A percentile compares a stretch with the other conserved stretches of the same genome.
Evolutionary conservation across 2,113 vertebrate genomes (phyloP).

Genomic region (Melanostigma gelatinosum): DNA sequence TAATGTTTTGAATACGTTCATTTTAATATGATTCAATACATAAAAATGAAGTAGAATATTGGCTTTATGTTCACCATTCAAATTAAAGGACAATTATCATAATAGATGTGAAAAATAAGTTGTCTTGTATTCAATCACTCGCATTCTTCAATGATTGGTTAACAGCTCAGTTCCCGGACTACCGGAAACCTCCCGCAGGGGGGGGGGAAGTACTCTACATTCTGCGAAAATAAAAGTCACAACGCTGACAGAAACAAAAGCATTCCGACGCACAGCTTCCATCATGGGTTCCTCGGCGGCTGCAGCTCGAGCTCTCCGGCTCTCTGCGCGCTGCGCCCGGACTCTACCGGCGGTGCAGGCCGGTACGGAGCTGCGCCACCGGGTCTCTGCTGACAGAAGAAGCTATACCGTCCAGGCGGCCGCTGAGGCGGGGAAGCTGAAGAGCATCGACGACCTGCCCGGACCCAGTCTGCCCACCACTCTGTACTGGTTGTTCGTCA

Average conservation of each 20-base stretch:
- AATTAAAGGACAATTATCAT: background rate
- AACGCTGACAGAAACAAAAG: background rate
- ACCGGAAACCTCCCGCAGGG: background rate
- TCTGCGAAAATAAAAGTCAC: background rate
- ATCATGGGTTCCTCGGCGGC: conserved; percentile 24
- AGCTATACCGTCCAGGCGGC: conserved; percentile 46
- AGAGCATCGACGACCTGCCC: conserved; percentile 78
- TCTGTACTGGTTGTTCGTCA: conserved; percentile 79
- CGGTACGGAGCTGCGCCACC: background rate
- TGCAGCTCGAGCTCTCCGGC: background rate
- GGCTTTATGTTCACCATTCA: background rate
- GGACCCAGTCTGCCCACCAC: conserved; percentile 76
- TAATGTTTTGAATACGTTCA: background rate
- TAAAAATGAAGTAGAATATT: background rate
- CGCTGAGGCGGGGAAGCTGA: conserved; percentile 38
- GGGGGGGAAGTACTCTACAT: too few species aligned
- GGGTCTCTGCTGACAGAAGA: background rate
- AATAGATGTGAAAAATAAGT: background rate
- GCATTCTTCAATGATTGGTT: too few species aligned
- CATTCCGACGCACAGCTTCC: background rate
- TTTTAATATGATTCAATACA: background rate
- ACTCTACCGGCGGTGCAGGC: fast-evolving
- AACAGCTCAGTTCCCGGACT: background rate
- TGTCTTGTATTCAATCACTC: too few species aligned
- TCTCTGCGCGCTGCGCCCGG: background rate